phyloP scores from a whole-genome alignment of 2,888 invertebrate genomes.

The Drosophila anomelani region DNA sequence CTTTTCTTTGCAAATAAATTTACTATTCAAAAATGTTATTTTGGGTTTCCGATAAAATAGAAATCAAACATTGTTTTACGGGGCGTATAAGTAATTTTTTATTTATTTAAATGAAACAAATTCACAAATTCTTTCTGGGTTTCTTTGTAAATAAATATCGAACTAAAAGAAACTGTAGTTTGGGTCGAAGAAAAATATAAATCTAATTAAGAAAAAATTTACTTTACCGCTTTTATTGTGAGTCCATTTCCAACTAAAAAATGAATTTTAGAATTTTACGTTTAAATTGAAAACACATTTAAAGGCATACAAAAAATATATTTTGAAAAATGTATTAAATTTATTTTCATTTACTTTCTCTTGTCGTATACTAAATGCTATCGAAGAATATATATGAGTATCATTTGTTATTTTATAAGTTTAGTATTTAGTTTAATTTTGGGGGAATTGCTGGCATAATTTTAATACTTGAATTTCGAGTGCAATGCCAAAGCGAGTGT shows the following conservation, averaged over 20 bases:
- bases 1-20: too few species aligned
- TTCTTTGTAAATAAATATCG: too few species aligned
- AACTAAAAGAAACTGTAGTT: too few species aligned
- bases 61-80: background rate
- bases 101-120: too few species aligned
- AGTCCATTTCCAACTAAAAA: too few species aligned
- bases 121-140: too few species aligned
- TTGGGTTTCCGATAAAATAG: too few species aligned
- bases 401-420: conserved; percentile 78
- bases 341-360: conserved; percentile 58
- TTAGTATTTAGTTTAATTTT: conserved; percentile 45
- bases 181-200: too few species aligned
- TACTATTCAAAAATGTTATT: too few species aligned
- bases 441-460: conserved; percentile 53
- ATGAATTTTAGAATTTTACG: background rate
- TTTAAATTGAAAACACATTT: background rate
- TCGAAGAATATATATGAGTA: conserved; percentile 81
- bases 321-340: conserved; percentile 46
- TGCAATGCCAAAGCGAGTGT: conserved; percentile 56
- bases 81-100: background rate
- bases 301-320: background rate
- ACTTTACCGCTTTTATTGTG: too few species aligned
- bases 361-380: conserved; percentile 59
- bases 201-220: too few species aligned
- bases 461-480: conserved; percentile 75